phyloP scores from a whole-genome alignment of 2,888 invertebrate genomes.

The Tenodera sinensis region DNA sequence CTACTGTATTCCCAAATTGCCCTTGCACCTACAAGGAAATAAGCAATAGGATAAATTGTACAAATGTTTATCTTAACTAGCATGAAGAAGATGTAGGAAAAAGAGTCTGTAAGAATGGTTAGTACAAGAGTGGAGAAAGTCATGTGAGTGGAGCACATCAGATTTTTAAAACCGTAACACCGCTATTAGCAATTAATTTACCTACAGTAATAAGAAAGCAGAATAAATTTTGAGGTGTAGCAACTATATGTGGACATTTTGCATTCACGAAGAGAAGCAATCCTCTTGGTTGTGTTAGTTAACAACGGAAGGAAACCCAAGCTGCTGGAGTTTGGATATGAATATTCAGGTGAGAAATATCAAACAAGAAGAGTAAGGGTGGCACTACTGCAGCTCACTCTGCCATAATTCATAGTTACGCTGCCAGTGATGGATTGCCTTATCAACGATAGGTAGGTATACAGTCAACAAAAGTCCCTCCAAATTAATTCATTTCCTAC shows the following conservation, averaged over 20 bases:
- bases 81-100: no score
- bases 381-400: not conserved
- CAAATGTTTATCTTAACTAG: no score
- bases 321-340: slow-evolving; percentile 2
- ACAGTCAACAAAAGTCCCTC: not conserved
- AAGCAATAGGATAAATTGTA: no score
- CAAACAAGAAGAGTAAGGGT: not conserved
- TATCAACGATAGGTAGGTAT: not conserved
- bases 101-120: no score
- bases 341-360: slow-evolving; percentile 11
- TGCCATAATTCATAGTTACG: not conserved
- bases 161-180: no score
- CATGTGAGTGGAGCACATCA: no score
- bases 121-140: no score
- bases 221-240: no score
- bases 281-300: not conserved
- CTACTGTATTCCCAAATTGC: no score
- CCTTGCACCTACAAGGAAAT: no score
- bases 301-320: not conserved
- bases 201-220: no score
- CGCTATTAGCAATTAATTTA: no score
- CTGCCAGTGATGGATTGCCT: not conserved
- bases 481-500: not conserved
- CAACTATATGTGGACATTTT: not conserved
- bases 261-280: not conserved